Percentiles rank a stretch among this genome's conserved stretches.
These are phyloP conservation scores for Solenodon paradoxus DNA, from an alignment of 2,113 vertebrate genomes.

Conservation along the genomic window DNA sequence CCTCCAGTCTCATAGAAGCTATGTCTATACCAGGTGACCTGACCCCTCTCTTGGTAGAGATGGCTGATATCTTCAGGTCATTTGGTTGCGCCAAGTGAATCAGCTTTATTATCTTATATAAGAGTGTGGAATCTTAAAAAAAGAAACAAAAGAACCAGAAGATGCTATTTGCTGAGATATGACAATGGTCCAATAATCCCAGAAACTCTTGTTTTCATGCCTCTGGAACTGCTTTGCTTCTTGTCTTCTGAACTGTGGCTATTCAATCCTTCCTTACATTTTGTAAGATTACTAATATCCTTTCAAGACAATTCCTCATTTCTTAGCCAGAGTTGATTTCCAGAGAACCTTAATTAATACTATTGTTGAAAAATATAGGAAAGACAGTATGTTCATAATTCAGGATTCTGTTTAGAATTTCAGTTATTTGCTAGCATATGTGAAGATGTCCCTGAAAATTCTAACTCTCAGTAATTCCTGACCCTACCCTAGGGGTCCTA, in stretches of 20 bases:
- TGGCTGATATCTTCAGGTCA: background rate
- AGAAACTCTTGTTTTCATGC: background rate
- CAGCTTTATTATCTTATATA: background rate
- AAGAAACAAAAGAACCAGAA: background rate
- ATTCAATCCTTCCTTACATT: background rate
- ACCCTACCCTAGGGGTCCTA: background rate
- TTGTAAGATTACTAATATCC: constrained; percentile 18
- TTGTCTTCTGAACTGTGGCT: background rate
- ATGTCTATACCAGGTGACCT: background rate
- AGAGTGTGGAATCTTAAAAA: background rate
- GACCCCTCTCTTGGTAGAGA: background rate
- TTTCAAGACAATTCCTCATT: constrained; percentile 5
- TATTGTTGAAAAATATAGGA: background rate
- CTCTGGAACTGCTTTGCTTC: background rate
- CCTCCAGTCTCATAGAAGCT: background rate
- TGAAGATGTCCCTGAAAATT: background rate
- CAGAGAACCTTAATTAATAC: background rate
- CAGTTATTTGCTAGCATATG: background rate
- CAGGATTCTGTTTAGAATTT: background rate
- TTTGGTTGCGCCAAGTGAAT: background rate
- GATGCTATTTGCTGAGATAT: background rate
- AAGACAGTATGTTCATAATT: background rate
- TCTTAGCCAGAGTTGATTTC: constrained; percentile 15
- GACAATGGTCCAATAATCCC: background rate
- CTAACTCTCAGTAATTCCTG: background rate